A percentile compares a stretch with the other conserved stretches of the same genome.
Evolutionary conservation across 1,140 invertebrate species (phyloP).

Genomic region (Hycleus cichorii): DNA sequence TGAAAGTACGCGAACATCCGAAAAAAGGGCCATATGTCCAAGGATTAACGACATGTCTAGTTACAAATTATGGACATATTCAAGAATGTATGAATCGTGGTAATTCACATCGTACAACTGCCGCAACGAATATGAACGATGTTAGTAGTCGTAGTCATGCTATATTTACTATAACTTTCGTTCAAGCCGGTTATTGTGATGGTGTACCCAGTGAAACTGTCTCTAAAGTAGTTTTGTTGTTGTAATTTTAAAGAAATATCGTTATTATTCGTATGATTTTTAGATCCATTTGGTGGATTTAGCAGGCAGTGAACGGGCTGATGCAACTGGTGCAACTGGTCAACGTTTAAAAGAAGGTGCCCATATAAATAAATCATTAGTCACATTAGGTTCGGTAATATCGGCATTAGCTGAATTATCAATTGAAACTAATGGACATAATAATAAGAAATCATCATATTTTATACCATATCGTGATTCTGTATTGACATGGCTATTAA

Average conservation of each 20-base stretch:
- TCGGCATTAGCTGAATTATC: constrained; percentile 78
- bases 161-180: constrained; percentile 90
- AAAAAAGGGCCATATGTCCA: constrained; percentile 89
- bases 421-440: constrained; percentile 26
- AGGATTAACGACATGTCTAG: constrained; percentile 77
- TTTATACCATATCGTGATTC: constrained; percentile 90
- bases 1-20: constrained; percentile 88
- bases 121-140: constrained; percentile 80
- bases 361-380: constrained; percentile 88
- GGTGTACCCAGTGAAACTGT: constrained; percentile 82
- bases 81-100: constrained; percentile 60
- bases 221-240: constrained; percentile 54
- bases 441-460: constrained; percentile 44
- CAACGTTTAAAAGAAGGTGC: constrained; percentile 82
- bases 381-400: constrained; percentile 88
- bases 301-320: constrained; percentile 82
- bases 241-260: background rate
- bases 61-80: constrained; percentile 78
- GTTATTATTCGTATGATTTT: constrained; percentile 2
- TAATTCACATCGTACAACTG: constrained; percentile 71
- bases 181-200: constrained; percentile 73
- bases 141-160: constrained; percentile 89
- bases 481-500: constrained; percentile 82
- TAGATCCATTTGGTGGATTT: constrained; percentile 76
- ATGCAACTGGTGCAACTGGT: constrained; percentile 78